Conservation (phyloP, 2,888 invertebrate genomes). For the Lithophane leautieri region DNA sequence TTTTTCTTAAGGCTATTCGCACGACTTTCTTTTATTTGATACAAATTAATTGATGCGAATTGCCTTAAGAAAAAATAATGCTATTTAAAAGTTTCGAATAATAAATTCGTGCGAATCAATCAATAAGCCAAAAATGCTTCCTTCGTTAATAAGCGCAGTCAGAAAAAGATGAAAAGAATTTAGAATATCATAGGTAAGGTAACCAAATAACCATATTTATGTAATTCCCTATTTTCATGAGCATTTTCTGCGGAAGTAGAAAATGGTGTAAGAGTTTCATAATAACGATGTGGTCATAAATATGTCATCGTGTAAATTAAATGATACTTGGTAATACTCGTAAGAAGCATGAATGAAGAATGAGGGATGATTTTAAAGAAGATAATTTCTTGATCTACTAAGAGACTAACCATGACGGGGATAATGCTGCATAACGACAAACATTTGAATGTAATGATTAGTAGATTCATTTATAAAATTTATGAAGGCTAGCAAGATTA, state of each 20-base stretch:
- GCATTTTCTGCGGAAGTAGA: neutral
- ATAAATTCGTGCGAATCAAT: too few relatives aligned
- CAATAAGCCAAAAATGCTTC: neutral
- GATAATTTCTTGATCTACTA: neutral
- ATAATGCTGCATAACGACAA: neutral
- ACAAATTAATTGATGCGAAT: too few relatives aligned
- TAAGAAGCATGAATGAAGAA: neutral
- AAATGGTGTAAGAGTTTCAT: neutral
- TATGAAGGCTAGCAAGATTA: neutral
- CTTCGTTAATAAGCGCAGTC: neutral
- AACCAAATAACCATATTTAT: neutral
- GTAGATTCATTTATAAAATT: neutral
- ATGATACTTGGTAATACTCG: neutral
- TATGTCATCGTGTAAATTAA: too few relatives aligned
- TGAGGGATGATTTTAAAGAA: neutral
- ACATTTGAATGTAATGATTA: neutral
- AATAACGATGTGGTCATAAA: too few relatives aligned
- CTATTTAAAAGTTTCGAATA: too few relatives aligned
- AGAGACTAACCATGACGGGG: neutral
- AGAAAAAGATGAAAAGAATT: neutral
- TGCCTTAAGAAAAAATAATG: too few relatives aligned
- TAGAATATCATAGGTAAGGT: neutral
- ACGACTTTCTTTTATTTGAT: too few relatives aligned
- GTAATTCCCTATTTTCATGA: conserved; percentile 10
- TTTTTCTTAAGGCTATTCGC: too few relatives aligned